Evolutionary conservation across 2,888 invertebrate genomes (phyloP).

Genomic region (Sacculina carcini): DNA sequence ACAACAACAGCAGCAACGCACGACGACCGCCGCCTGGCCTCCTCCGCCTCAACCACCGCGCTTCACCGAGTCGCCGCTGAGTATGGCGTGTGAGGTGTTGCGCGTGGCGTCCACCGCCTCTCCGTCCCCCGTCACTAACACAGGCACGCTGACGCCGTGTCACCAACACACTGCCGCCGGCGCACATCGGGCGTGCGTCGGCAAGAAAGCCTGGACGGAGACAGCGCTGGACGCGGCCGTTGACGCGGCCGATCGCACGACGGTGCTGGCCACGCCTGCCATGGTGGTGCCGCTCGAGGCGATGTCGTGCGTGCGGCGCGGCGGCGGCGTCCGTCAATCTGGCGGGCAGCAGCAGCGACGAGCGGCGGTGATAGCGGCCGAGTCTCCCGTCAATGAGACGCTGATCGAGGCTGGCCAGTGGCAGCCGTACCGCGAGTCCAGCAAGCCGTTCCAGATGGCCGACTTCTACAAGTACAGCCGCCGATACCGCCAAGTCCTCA

Average conservation of each 20-base stretch:
- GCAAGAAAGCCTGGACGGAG: neutral
- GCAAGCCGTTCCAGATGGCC: slow-evolving; percentile 91
- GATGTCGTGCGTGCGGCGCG: slow-evolving; percentile 9
- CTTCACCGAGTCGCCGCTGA: slow-evolving; percentile 13
- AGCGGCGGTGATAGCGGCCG: slow-evolving; percentile 28
- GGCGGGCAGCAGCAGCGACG: neutral
- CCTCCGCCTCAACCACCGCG: slow-evolving; percentile 14
- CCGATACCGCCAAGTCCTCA: slow-evolving; percentile 43
- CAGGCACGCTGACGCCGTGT: neutral
- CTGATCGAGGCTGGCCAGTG: slow-evolving; percentile 47
- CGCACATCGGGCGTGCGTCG: neutral
- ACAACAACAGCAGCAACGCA: too few relatives aligned
- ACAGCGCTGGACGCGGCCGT: neutral
- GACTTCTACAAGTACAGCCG: slow-evolving; percentile 95
- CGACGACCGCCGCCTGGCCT: too few relatives aligned
- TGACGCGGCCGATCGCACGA: neutral
- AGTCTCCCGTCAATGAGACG: slow-evolving; percentile 55
- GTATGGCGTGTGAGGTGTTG: slow-evolving; percentile 4
- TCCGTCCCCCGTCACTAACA: neutral
- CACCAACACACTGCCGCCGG: neutral
- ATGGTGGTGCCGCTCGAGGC: slow-evolving; percentile 8
- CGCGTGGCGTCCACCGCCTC: slow-evolving; percentile 1
- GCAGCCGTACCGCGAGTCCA: slow-evolving; percentile 36
- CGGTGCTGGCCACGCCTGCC: slow-evolving; percentile 1
- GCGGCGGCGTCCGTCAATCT: neutral